phyloP scores from a whole-genome alignment of 1,140 invertebrate species.

The Mercenaria mercenaria region DNA sequence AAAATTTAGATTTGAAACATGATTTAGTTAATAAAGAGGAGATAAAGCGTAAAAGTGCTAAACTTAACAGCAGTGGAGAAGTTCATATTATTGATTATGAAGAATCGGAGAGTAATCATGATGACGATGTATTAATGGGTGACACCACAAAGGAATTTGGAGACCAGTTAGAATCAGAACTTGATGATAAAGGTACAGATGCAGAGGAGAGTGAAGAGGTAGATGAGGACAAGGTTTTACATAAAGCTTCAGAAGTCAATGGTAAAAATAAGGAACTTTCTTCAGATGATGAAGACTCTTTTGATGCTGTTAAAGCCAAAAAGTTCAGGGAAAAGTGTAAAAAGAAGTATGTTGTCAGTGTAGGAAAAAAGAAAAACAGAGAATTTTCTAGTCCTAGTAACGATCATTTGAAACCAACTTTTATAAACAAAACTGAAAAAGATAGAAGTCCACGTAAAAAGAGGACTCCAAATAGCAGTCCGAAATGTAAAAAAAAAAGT shows the following conservation, averaged over 20 bases:
- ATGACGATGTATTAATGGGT: neutral
- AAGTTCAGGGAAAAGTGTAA: conserved; percentile 56
- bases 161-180: neutral
- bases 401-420: neutral
- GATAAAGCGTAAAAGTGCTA: neutral
- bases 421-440: neutral
- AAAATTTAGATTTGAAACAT: neutral
- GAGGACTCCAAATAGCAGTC: neutral
- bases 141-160: neutral
- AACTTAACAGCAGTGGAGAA: neutral
- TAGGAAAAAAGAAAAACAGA: conserved; percentile 49
- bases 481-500: conserved; percentile 32
- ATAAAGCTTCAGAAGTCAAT: neutral
- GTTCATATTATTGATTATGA: neutral
- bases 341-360: conserved; percentile 53
- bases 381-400: neutral
- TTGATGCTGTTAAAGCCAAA: conserved; percentile 41
- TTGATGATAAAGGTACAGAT: neutral
- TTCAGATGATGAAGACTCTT: conserved; percentile 48
- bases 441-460: conserved; percentile 17
- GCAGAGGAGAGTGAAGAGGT: neutral
- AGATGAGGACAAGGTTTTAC: neutral
- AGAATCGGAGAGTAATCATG: too few species aligned
- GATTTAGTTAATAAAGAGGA: neutral
- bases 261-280: neutral